Evolutionary conservation across 2,888 invertebrate species (phyloP).

Genomic region (Branchipolynoe longqiensis): DNA sequence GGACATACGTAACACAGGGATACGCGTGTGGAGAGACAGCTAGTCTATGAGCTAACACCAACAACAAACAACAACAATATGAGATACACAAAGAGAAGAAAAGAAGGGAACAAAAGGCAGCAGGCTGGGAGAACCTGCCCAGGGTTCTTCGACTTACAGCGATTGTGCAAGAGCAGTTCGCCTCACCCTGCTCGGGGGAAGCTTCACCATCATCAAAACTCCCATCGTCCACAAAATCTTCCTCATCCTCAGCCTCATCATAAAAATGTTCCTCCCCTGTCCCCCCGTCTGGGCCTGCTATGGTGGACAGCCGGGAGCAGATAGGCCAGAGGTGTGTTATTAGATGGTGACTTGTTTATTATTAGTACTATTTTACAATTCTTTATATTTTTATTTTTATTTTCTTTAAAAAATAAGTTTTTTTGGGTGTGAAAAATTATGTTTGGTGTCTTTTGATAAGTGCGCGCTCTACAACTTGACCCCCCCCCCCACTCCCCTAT

Average conservation of each 20-base stretch:
- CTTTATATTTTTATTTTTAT: no score
- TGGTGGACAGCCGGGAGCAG: constrained; percentile 36
- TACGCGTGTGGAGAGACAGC: constrained; percentile 12
- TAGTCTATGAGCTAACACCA: constrained; percentile 28
- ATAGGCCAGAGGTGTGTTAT: constrained; percentile 44
- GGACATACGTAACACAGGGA: constrained; percentile 27
- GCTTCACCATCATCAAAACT: constrained; percentile 44
- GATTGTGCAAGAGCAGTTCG: neutral
- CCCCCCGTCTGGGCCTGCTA: constrained; percentile 54
- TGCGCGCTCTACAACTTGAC: no score
- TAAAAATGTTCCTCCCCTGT: constrained; percentile 37
- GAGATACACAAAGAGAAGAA: constrained; percentile 48
- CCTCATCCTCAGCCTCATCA: constrained; percentile 31
- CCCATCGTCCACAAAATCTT: constrained; percentile 49
- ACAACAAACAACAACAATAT: no score
- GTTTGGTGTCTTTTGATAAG: no score
- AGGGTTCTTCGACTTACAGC: constrained; percentile 43
- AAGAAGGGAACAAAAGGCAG: constrained; percentile 25
- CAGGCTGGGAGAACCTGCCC: neutral
- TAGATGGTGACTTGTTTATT: no score
- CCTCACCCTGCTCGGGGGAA: constrained; percentile 1
- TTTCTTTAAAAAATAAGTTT: no score
- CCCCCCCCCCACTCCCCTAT: no score
- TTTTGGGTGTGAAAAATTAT: no score
- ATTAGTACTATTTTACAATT: no score